These are phyloP conservation scores for Macquaria ambigua DNA, from an alignment of 2,113 vertebrate species.

Conservation along the genomic window DNA sequence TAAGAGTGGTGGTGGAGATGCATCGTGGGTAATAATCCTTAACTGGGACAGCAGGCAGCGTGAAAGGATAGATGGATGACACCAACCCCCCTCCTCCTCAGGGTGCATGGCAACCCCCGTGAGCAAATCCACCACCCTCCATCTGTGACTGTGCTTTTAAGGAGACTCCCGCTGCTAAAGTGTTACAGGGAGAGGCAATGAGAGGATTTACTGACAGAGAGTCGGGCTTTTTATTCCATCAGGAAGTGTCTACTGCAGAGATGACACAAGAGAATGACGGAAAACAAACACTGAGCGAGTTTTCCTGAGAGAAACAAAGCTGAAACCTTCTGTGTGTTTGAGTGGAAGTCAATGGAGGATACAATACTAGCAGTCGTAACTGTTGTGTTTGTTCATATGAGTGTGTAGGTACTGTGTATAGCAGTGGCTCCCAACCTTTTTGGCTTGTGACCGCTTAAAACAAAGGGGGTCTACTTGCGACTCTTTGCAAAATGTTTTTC, in stretches of 20 bases:
- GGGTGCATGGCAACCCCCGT: not conserved
- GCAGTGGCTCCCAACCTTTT: not conserved
- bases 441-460: not conserved
- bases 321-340: slow-evolving; percentile 34
- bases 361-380: not conserved
- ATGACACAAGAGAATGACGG: not conserved
- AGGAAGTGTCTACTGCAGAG: slow-evolving; percentile 28
- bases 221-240: slow-evolving; percentile 35
- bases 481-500: too few relatives aligned
- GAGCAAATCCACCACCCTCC: slow-evolving; percentile 51
- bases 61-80: slow-evolving; percentile 20
- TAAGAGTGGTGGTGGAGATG: slow-evolving; percentile 48
- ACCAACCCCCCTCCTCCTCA: not conserved
- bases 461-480: not conserved
- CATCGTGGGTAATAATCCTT: slow-evolving; percentile 70
- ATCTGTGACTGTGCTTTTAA: slow-evolving; percentile 69
- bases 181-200: slow-evolving; percentile 9
- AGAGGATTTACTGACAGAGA: slow-evolving; percentile 41
- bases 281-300: slow-evolving; percentile 22
- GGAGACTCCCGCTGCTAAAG: slow-evolving; percentile 14
- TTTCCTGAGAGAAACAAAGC: slow-evolving; percentile 66
- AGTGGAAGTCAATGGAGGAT: not conserved
- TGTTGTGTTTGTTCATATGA: not conserved
- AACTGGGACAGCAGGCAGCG: slow-evolving; percentile 34
- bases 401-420: not conserved